Base-by-base conservation (phyloP, 2,888 invertebrate genomes). In the Philereme transversata region DNA sequence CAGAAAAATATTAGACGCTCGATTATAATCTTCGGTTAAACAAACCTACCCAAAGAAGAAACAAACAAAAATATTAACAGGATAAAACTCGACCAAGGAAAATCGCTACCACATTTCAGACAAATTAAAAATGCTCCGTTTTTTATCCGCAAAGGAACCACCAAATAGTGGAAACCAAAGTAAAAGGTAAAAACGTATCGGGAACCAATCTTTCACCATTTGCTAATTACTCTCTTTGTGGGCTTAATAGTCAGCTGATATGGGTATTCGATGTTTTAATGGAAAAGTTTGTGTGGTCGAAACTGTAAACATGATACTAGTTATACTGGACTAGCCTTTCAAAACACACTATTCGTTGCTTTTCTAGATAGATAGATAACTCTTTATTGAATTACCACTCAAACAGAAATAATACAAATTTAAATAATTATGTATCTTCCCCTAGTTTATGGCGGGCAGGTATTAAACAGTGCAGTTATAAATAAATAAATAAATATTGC, bases 201-300 rank as follows among this genome's bases (percentile, higher is more conserved):
- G 68, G 63, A 73, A 59, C 69, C 73, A 71, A 76, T 75, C 72
- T 70, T 67, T 71, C 70, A 78, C 89, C 84, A 90, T 90, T 90
- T 89, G 84, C 87, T 90, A 89, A 90, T 90, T 86, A 89, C 86
- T 60, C 59, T 53, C 53, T 54, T 55, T 58, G 57, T 53, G 54
- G 57, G 54, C 43, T n/a, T 56, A 36, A 36, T 36, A 22, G 44
- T 33, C 36, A 55, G 49, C 34, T 7, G 49, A n/a, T 44, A 56
- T 49, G 51, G 49, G 43, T 10, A 45, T 52, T 57, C 50, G 55
- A 38, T 52, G 56, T 60, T 56, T 62, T 51, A 52, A 40, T 43
- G 36, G 41, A 45, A 61, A 62, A 58, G 40, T 55, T 48, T 49
- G 8, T 33, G 47, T 58, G 48, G 52, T 47, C 22, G 38, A 10